A percentile compares a stretch with the other conserved stretches of the same genome.
Conservation (phyloP, 2,113 vertebrate genomes). For the Phaethornis superciliosus region DNA sequence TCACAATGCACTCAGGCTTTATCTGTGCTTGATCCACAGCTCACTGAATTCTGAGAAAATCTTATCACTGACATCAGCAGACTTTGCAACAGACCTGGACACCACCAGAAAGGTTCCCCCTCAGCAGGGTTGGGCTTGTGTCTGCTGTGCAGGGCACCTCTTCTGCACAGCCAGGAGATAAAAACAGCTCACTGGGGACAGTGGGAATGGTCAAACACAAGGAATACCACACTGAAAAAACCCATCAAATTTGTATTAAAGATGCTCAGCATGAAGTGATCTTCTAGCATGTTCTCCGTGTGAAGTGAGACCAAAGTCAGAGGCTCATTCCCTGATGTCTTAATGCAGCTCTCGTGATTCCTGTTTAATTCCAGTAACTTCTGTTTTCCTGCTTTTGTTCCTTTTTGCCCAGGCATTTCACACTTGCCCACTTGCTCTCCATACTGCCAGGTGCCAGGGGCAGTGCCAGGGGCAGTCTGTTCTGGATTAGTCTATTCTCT, state of each 20-base stretch:
- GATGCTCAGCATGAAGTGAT: not conserved
- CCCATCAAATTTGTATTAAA: not conserved
- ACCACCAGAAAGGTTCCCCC: not conserved
- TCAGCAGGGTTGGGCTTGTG: not conserved
- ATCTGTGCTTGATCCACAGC: not conserved
- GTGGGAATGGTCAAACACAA: not conserved
- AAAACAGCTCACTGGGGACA: not conserved
- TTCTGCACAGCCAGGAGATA: not conserved
- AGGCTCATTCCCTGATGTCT: not conserved
- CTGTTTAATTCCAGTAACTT: not conserved
- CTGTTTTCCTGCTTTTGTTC: not conserved
- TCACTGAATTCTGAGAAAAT: not conserved
- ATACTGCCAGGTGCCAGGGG: not conserved
- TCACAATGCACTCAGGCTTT: not conserved
- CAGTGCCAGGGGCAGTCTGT: not conserved
- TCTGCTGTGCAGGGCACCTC: rapidly evolving
- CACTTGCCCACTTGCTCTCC: not conserved
- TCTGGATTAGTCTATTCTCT: not conserved
- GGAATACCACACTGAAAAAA: not conserved
- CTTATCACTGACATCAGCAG: not conserved
- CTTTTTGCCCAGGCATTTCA: not conserved
- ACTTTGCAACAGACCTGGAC: not conserved
- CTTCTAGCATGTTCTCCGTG: not conserved
- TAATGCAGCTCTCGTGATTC: not conserved
- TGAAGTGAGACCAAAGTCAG: not conserved